Percentiles rank a stretch among this genome's conserved stretches.
Conservation (phyloP, 2,113 vertebrate species). For the Ginglymostoma cirratum region DNA sequence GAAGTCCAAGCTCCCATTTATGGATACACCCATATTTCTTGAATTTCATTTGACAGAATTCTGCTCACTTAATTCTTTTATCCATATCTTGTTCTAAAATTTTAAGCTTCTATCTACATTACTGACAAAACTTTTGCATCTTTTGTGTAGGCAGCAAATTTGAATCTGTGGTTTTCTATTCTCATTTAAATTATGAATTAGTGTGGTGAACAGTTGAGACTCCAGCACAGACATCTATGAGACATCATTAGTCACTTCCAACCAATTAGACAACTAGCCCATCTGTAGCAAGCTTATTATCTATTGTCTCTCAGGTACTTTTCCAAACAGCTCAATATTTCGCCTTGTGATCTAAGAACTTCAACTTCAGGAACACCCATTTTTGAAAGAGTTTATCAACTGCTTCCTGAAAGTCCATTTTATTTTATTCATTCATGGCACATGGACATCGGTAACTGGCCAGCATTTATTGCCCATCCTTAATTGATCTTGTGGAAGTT, state of each 20-base stretch:
- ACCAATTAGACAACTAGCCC: not conserved
- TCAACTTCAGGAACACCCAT: not conserved
- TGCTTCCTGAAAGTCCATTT: not conserved
- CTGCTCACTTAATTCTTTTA: not conserved
- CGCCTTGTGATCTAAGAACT: not conserved
- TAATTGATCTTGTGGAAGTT: too few species aligned
- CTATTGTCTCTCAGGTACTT: not conserved
- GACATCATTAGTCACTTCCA: not conserved
- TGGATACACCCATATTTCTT: too few species aligned
- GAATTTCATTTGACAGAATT: not conserved
- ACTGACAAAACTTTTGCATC: not conserved
- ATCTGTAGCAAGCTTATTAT: not conserved
- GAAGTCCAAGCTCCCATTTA: not conserved
- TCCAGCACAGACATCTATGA: not conserved
- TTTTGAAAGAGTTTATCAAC: not conserved
- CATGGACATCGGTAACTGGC: too few species aligned
- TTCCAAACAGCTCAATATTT: not conserved
- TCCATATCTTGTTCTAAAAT: not conserved
- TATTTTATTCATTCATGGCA: too few species aligned
- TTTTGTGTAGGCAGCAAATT: not conserved
- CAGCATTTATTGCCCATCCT: too few species aligned
- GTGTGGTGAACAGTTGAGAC: not conserved
- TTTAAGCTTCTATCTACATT: not conserved
- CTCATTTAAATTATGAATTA: not conserved
- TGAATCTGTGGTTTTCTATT: not conserved